These are phyloP conservation scores for Elachura formosa DNA, from an alignment of 2,113 vertebrate genomes.

Conservation along the genomic window DNA sequence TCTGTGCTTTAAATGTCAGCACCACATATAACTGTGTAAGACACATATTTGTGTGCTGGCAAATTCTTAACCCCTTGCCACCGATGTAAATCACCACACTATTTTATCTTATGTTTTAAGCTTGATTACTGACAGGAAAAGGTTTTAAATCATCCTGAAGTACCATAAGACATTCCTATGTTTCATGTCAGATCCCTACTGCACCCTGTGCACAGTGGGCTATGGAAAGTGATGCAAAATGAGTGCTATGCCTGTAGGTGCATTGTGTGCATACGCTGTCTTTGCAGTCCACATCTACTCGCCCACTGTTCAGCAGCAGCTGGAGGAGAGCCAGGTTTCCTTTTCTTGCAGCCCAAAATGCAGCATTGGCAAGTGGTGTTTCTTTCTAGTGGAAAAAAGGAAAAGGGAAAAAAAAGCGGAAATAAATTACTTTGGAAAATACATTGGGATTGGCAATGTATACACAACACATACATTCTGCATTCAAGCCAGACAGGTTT, in stretches of 20 bases:
- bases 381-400: conserved; percentile 80
- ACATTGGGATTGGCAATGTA: background rate
- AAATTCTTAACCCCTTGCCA: background rate
- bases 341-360: conserved; percentile 93
- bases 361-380: conserved; percentile 94
- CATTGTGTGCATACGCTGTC: conserved; percentile 83
- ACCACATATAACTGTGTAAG: background rate
- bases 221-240: background rate
- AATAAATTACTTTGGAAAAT: background rate
- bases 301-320: conserved; percentile 92
- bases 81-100: background rate
- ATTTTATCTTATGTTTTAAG: background rate
- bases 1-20: background rate
- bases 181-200: background rate
- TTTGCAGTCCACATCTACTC: conserved; percentile 95
- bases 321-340: conserved; percentile 93
- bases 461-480: background rate
- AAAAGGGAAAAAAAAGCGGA: background rate
- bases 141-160: conserved; percentile 23
- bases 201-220: background rate
- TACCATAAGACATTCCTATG: background rate
- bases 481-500: background rate
- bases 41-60: background rate
- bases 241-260: conserved; percentile 53
- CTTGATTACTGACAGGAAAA: background rate